These are phyloP conservation scores for Glareola pratincola DNA, from an alignment of 2,113 vertebrate genomes.

Conservation along the genomic window DNA sequence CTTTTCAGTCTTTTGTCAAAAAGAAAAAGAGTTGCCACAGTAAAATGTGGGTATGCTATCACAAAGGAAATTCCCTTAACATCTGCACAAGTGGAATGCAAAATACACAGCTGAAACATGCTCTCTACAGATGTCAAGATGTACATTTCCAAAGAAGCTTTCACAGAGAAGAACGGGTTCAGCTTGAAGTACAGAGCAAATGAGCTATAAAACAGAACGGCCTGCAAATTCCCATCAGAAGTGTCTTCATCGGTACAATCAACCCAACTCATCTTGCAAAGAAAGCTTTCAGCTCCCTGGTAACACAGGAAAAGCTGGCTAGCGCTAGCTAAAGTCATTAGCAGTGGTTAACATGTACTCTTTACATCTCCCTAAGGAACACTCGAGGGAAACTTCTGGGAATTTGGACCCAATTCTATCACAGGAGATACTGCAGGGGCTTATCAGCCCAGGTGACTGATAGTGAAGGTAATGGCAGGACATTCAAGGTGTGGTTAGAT, in stretches of 20 bases:
- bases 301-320: background rate
- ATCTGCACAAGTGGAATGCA: background rate
- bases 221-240: background rate
- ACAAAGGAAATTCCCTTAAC: background rate
- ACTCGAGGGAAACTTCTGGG: background rate
- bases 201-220: background rate
- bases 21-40: background rate
- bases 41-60: background rate
- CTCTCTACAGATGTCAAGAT: background rate
- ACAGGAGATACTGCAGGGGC: background rate
- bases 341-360: background rate
- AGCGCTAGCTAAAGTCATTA: background rate
- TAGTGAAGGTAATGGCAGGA: background rate
- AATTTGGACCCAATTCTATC: background rate
- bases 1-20: background rate
- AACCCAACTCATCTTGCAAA: background rate
- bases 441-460: background rate
- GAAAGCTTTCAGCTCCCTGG: background rate
- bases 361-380: background rate
- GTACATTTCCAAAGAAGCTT: background rate
- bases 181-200: background rate
- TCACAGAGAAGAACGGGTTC: background rate
- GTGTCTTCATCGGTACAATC: background rate
- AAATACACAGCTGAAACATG: background rate
- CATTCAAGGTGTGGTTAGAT: background rate